These are phyloP conservation scores for Macrosteles quadrilineatus DNA, from an alignment of 1,140 invertebrate species.

Conservation along the genomic window DNA sequence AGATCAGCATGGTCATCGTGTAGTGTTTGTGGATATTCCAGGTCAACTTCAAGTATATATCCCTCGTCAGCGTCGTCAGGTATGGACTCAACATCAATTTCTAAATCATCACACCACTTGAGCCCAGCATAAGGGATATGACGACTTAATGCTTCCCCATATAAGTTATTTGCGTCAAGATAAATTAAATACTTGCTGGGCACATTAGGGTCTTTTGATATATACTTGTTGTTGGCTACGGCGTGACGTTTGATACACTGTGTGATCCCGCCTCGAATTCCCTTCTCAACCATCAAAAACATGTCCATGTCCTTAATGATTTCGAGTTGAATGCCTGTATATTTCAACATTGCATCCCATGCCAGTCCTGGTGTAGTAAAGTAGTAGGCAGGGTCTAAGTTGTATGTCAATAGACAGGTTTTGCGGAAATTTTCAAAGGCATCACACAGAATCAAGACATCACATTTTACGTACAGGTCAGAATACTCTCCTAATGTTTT, in stretches of 20 bases:
- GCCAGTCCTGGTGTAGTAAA: not conserved
- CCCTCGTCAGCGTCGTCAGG: too few relatives aligned
- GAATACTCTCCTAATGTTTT: constrained; percentile 2
- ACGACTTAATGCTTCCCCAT: not conserved
- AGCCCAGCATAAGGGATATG: not conserved
- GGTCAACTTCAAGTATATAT: constrained; percentile 45
- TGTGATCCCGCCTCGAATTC: not conserved
- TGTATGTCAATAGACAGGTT: not conserved
- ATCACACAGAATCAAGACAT: not conserved
- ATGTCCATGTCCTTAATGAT: not conserved
- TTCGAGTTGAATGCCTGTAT: not conserved
- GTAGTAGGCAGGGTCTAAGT: not conserved
- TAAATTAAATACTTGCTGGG: too few relatives aligned
- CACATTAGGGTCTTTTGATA: too few relatives aligned
- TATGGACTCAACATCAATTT: not conserved
- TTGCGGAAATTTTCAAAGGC: not conserved
- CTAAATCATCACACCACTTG: not conserved
- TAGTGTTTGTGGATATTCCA: constrained; percentile 40
- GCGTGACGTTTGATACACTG: not conserved
- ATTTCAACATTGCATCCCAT: not conserved
- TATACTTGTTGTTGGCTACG: not conserved
- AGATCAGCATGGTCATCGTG: constrained; percentile 48
- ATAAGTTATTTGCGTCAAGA: not conserved
- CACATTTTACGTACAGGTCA: not conserved
- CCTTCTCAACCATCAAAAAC: not conserved